Evolutionary conservation across 2,113 vertebrate genomes (phyloP), one percentile per base, ranked within the genome.

Genomic region (Corythaeola cristata): DNA sequence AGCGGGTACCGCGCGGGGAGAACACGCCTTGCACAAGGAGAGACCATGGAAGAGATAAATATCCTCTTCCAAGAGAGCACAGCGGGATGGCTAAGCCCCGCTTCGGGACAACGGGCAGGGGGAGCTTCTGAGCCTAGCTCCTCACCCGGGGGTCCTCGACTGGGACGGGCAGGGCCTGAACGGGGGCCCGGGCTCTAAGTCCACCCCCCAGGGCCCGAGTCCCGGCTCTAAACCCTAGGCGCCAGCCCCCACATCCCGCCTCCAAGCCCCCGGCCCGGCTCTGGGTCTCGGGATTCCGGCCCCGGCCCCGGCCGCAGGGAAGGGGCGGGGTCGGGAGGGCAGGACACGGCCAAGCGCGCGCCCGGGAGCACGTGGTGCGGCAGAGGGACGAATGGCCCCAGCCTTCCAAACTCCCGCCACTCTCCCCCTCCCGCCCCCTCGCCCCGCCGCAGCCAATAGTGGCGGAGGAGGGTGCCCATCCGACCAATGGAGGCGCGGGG

Each of bases 401-500:
- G 55, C 28, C 7, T 59, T 90, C 91, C 80, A 77, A 92, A 86
- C 71, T 85, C 91, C 89, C 96, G 91, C 93, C 85, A 30, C 64
- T 6, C 9, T 11, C 13, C 7, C 1, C 5, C 5, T n/a, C 35
- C 76, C 72, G n/a, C 63, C 91, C 85, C 35, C 5, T 30, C 2
- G 0, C 0, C 15, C 12, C 5, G 0, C 0, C 0, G 0, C n/a
- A 59, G 24, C 95, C 91, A 96, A 89, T 93, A 19, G 80, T 1
- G 11, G 2, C 0, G 44, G 44, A 45, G 75, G 26, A 30, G 27
- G 5, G 7, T 8, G 0, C 13, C 6, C 12, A 2, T 20, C 12
- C 12, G 32, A 3, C 94, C 94, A 94, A 89, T 96, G 14, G 63
- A 1, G 0, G 4, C 2, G 9, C 18, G 56, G 26, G 45, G 0